Conservation (phyloP, 2,888 invertebrate species). For the Pyrocoelia pectoralis region DNA sequence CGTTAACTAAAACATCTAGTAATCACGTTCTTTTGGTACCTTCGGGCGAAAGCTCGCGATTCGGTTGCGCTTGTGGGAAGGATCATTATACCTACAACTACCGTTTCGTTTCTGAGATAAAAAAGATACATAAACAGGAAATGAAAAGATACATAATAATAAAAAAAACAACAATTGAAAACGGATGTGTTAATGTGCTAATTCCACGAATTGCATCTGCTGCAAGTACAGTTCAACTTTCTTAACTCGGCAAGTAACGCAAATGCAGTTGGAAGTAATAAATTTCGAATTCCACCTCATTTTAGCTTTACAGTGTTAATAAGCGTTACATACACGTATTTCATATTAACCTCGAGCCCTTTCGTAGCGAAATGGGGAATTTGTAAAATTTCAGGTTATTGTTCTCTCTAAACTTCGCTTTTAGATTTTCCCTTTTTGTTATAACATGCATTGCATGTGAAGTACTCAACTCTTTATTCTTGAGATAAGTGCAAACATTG, state of each 20-base stretch:
- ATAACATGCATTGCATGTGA: conserved; percentile 7
- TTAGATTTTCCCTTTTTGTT: conserved; percentile 1
- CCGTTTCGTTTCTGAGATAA: conserved; percentile 13
- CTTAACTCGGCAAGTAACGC: conserved; percentile 16
- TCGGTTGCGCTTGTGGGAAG: conserved; percentile 1
- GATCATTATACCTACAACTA: conserved; percentile 4
- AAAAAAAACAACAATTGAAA: conserved; percentile 24
- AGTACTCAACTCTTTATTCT: conserved; percentile 6
- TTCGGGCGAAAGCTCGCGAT: neutral
- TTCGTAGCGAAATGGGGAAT: neutral
- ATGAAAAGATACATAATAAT: conserved; percentile 23
- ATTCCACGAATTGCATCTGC: conserved; percentile 28
- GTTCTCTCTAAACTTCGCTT: conserved; percentile 7
- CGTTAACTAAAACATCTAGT: neutral
- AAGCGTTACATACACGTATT: conserved; percentile 17
- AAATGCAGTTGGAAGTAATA: conserved; percentile 20
- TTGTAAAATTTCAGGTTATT: conserved; percentile 13
- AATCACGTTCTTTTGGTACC: neutral
- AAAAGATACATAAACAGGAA: conserved; percentile 27
- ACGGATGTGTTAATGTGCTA: conserved; percentile 34
- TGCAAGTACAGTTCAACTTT: conserved; percentile 21
- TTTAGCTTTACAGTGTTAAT: conserved; percentile 19
- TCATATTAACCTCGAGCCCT: conserved; percentile 6
- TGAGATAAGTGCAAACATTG: conserved; percentile 11
- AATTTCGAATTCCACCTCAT: conserved; percentile 17